Conservation (phyloP, 2,113 vertebrate species). For the Quiscalus mexicanus region DNA sequence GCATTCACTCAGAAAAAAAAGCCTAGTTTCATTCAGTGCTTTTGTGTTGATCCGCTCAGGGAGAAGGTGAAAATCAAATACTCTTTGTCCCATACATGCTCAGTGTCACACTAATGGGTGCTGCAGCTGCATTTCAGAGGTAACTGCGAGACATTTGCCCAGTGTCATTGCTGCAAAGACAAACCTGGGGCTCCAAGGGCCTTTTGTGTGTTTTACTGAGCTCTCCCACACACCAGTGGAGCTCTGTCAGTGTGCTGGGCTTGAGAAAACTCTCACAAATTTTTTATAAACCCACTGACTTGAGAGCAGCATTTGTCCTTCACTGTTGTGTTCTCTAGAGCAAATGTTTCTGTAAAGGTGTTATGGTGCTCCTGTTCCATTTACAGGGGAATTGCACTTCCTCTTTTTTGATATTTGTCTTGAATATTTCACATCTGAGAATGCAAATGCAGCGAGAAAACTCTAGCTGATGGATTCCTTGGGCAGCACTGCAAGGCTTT, state of each 20-base stretch:
- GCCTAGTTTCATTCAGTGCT: neutral
- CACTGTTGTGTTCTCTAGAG: neutral
- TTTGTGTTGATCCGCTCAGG: neutral
- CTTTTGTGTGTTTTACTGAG: neutral
- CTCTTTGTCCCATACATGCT: neutral
- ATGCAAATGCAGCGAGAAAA: neutral
- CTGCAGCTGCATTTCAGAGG: neutral
- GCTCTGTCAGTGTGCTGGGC: neutral
- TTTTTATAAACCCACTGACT: neutral
- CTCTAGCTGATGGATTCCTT: neutral
- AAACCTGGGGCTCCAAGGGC: neutral
- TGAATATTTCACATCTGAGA: neutral
- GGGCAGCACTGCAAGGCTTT: neutral
- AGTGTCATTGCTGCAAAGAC: neutral
- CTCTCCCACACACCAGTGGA: neutral
- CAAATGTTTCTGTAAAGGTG: neutral
- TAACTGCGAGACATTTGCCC: neutral
- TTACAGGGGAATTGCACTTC: neutral
- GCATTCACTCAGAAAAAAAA: neutral
- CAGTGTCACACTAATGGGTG: neutral
- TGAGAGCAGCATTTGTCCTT: neutral
- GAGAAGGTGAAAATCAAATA: neutral
- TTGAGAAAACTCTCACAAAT: neutral
- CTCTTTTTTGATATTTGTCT: neutral
- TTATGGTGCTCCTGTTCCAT: neutral